These are phyloP conservation scores for Aphaenogaster ashmeadi DNA, from an alignment of 1,140 invertebrate genomes.

Conservation along the genomic window DNA sequence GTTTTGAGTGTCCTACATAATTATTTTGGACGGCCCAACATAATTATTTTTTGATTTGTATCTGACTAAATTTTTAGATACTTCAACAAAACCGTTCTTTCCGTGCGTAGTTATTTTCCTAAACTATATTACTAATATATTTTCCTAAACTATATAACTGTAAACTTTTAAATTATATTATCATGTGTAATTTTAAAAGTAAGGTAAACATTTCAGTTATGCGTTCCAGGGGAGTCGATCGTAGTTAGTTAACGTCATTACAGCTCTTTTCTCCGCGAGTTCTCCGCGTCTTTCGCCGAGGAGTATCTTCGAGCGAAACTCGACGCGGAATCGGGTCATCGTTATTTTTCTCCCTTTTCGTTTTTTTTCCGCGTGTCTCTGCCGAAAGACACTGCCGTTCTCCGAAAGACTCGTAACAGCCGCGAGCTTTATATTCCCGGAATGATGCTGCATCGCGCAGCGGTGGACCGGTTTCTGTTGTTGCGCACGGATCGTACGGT, in stretches of 20 bases:
- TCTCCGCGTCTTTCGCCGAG: not conserved
- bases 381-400: not conserved
- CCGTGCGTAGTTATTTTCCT: too few species aligned
- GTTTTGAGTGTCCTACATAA: too few species aligned
- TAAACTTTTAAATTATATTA: too few species aligned
- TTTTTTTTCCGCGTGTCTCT: conserved; percentile 6
- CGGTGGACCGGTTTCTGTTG: conserved; percentile 72
- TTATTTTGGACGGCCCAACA: too few species aligned
- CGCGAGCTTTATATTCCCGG: conserved; percentile 34
- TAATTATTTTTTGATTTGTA: too few species aligned
- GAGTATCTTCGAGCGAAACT: not conserved
- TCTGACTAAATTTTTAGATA: too few species aligned
- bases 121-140: too few species aligned
- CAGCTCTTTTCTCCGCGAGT: not conserved
- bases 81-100: too few species aligned
- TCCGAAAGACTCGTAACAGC: not conserved
- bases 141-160: too few species aligned
- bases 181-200: not conserved
- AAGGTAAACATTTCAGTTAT: not conserved
- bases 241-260: not conserved
- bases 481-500: conserved; percentile 4
- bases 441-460: conserved; percentile 42
- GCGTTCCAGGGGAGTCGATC: not conserved
- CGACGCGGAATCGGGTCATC: conserved; percentile 8
- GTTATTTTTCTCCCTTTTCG: conserved; percentile 13